These are phyloP conservation scores for Cantharis flavilabris DNA, from an alignment of 2,888 invertebrate genomes.

Conservation along the genomic window DNA sequence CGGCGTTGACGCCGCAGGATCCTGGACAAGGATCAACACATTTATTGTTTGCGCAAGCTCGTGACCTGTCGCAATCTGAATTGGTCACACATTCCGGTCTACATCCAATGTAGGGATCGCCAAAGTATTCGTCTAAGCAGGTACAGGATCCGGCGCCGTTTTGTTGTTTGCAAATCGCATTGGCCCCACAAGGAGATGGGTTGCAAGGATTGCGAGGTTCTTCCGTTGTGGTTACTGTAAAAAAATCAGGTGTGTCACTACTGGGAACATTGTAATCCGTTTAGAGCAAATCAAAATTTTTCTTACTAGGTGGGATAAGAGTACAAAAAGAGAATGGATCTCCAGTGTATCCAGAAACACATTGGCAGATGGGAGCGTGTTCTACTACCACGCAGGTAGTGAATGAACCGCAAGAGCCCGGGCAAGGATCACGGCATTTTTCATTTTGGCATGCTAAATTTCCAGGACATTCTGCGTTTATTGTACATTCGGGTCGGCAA, in stretches of 20 bases:
- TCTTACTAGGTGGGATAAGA: constrained; percentile 63
- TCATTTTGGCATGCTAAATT: constrained; percentile 78
- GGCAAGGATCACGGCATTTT: constrained; percentile 79
- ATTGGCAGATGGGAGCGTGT: constrained; percentile 79
- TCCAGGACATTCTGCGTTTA: constrained; percentile 75
- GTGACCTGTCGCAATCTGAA: constrained; percentile 66
- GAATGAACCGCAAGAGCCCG: constrained; percentile 75
- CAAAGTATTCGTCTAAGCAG: constrained; percentile 67
- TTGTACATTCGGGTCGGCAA: constrained; percentile 70
- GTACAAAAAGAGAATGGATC: constrained; percentile 67
- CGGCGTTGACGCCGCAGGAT: constrained; percentile 63
- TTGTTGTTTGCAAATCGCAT: constrained; percentile 67
- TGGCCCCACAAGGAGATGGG: constrained; percentile 71
- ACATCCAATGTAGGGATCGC: constrained; percentile 69
- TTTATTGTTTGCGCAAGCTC: constrained; percentile 70
- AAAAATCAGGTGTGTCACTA: constrained; percentile 7
- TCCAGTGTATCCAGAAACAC: constrained; percentile 70
- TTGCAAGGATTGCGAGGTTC: constrained; percentile 60
- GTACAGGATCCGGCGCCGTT: constrained; percentile 68
- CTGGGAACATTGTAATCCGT: background rate
- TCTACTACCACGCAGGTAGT: constrained; percentile 77
- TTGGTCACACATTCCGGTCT: constrained; percentile 71
- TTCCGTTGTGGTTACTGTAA: constrained; percentile 58
- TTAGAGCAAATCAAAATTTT: constrained; percentile 7
- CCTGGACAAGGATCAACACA: constrained; percentile 65